phyloP scores from a whole-genome alignment of 2,113 vertebrate genomes.

The Gobiocypris rarus region DNA sequence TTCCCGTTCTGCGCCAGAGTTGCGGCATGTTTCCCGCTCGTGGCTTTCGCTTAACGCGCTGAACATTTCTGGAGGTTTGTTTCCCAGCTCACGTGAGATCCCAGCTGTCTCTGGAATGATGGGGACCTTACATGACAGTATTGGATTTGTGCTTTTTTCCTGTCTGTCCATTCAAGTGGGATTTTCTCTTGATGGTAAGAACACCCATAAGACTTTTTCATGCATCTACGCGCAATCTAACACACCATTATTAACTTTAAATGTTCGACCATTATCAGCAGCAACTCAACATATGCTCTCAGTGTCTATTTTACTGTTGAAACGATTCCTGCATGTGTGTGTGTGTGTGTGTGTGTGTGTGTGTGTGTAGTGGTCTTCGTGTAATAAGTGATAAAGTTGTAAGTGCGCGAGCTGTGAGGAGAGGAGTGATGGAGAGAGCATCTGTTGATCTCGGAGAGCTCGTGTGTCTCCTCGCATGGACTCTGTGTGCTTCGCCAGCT shows the following conservation, averaged over 20 bases:
- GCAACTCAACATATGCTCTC: neutral
- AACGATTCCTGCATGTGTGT: neutral
- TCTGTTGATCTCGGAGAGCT: constrained; percentile 60
- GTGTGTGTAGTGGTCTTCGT: neutral
- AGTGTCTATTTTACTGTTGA: neutral
- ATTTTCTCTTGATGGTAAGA: constrained; percentile 78
- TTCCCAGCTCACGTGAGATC: constrained; percentile 56
- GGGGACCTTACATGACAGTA: constrained; percentile 78
- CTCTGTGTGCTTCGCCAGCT: neutral
- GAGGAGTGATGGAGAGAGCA: constrained; percentile 5
- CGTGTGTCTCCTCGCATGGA: neutral
- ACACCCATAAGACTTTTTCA: constrained; percentile 8
- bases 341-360: too few relatives aligned
- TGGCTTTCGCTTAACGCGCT: constrained; percentile 62
- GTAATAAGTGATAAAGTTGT: neutral
- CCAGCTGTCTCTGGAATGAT: constrained; percentile 69
- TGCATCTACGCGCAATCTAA: neutral
- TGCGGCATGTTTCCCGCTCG: constrained; percentile 70
- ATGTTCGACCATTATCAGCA: neutral
- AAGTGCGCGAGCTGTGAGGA: neutral
- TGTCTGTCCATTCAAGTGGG: constrained; percentile 77
- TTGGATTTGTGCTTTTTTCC: constrained; percentile 79
- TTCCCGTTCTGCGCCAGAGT: constrained; percentile 53
- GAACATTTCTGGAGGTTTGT: constrained; percentile 51
- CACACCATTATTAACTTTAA: neutral